Percentiles rank a stretch among this genome's conserved stretches.
Evolutionary conservation across 1,140 invertebrate species (phyloP).

Genomic region (Platyscapa corneri): DNA sequence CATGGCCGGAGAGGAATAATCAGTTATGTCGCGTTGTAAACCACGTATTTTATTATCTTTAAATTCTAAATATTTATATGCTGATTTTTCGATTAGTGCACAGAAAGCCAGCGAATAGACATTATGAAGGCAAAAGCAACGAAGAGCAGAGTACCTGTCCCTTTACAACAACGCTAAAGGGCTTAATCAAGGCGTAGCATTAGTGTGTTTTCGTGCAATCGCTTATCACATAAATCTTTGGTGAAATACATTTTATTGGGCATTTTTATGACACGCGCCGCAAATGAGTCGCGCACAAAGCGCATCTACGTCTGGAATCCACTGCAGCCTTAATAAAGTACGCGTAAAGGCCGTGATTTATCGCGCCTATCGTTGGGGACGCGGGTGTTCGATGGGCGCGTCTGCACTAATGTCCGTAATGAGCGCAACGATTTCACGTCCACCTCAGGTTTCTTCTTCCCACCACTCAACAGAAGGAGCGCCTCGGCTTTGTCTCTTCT

Average conservation of each 20-base stretch:
- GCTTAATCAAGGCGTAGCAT: constrained; percentile 31
- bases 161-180: constrained; percentile 25
- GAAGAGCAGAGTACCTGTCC: no score
- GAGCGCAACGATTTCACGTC: neutral
- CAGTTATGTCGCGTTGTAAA: constrained; percentile 8
- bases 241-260: neutral
- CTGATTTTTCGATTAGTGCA: neutral
- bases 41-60: constrained; percentile 16
- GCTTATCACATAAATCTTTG: constrained; percentile 30
- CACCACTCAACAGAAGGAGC: no score
- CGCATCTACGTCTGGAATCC: no score
- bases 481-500: no score
- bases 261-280: neutral
- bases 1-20: neutral
- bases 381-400: neutral
- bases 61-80: constrained; percentile 21
- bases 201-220: neutral
- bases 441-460: no score
- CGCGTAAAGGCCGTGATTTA: constrained; percentile 40
- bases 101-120: no score
- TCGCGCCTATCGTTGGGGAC: constrained; percentile 26
- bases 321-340: constrained; percentile 18
- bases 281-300: constrained; percentile 8
- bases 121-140: no score
- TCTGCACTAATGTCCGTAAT: neutral